These are phyloP conservation scores for Mormyrus proboscirostris DNA, from an alignment of 2,797 vertebrate species.

Conservation along the genomic window DNA sequence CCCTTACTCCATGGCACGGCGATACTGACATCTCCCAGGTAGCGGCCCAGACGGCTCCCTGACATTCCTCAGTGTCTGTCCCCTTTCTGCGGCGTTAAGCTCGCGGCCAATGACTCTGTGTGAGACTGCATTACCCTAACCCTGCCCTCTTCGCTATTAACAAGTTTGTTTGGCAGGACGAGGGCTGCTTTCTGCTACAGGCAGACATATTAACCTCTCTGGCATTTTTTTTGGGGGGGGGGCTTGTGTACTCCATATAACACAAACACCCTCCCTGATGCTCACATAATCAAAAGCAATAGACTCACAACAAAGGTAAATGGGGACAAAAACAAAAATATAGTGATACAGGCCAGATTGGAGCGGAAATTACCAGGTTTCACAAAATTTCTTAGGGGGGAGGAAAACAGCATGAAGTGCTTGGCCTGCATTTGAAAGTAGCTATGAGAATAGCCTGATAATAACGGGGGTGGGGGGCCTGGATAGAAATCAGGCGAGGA, in stretches of 20 bases:
- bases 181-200: constrained; percentile 22
- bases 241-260: constrained; percentile 10
- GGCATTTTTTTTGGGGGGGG: background rate
- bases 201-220: constrained; percentile 36
- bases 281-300: background rate
- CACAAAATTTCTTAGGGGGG: background rate
- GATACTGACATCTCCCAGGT: background rate
- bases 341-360: background rate
- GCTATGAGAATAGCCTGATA: background rate
- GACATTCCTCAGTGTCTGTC: background rate
- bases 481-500: background rate
- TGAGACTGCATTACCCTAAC: constrained; percentile 42
- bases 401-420: background rate
- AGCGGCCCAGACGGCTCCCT: background rate
- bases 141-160: constrained; percentile 35
- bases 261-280: background rate
- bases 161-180: constrained; percentile 41
- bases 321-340: background rate
- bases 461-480: background rate
- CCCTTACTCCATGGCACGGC: background rate
- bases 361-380: background rate
- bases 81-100: background rate
- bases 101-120: constrained; percentile 21
- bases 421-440: background rate
- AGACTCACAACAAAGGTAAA: background rate